Base-by-base conservation (phyloP, 2,113 vertebrate genomes). In the Cervus canadensis region DNA sequence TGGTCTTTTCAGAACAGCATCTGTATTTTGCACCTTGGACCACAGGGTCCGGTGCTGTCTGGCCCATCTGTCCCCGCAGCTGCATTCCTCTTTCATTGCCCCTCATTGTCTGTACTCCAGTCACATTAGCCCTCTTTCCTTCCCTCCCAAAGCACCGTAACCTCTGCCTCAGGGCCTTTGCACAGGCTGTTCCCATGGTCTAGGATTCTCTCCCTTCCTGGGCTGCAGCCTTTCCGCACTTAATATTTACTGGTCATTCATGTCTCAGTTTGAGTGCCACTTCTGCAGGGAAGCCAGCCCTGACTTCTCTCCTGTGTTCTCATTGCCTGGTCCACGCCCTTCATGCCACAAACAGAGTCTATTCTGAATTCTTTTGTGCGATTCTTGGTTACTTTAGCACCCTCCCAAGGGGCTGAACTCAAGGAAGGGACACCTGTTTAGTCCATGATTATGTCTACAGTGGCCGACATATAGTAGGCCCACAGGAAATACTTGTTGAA, bases 281-380 rank as follows among this genome's bases (percentile, higher is more conserved):
- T 84, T 84, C 71, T 30, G 5, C 57, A 40, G 26, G 57, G 81
- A 92, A 60, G 56, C 43, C 76, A 78, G 54, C 62, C 86, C 40
- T 28, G 26, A 17, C 50, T 67, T 84, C 40, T 78, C 40, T 50
- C 54, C 9, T 57, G 6, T 17, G 54, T 36, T 78, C 81, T 64
- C 25, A 15, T 10, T 1, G 36, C 36, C 19, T 21, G 12, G 26
- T 4, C 14, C 30, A 15, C 0, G 0, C 5, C 33, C 5, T 43
- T 60, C 8, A 25, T 28, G 2, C 12, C 25, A 48, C 30, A 52
- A 48, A 45, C 7, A 17, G 25, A 36, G 36, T 50, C 79, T 26
- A 13, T 79, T 67, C 54, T 87, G 28, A 26, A 19, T 36, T 57
- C 36, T 13, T 87, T 19, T 9, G 14, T 52, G 6, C 1, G 28